Evolutionary conservation across 2,113 vertebrate genomes (phyloP).

Genomic region (Orcinus orca): DNA sequence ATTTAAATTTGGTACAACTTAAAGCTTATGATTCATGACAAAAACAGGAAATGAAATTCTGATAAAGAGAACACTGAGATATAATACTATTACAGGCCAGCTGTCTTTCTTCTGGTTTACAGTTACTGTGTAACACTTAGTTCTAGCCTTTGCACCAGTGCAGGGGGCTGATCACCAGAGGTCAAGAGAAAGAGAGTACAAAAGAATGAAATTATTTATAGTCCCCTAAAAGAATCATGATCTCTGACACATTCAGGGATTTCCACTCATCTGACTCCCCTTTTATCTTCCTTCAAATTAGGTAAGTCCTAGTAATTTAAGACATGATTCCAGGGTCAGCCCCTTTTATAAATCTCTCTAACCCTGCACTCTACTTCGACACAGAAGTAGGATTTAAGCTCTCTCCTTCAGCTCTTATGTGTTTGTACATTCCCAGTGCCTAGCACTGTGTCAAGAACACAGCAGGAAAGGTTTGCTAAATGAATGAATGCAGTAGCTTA

Average conservation of each 20-base stretch:
- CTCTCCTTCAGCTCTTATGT: background rate
- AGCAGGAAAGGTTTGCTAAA: background rate
- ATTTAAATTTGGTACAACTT: background rate
- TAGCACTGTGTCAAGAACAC: background rate
- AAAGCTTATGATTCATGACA: background rate
- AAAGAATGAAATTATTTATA: background rate
- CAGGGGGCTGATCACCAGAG: background rate
- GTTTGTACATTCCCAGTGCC: background rate
- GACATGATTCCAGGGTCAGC: background rate
- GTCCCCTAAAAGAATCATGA: background rate
- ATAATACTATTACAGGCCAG: background rate
- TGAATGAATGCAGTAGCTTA: background rate
- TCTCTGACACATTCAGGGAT: background rate
- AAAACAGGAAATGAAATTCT: background rate
- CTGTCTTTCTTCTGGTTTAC: background rate
- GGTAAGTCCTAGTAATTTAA: background rate
- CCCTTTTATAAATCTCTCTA: background rate
- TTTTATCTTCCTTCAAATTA: background rate
- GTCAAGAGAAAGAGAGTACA: background rate
- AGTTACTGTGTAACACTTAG: background rate
- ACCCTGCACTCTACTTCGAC: background rate
- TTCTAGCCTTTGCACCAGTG: background rate
- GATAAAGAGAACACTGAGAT: background rate
- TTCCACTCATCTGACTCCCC: background rate
- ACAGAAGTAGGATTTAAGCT: background rate